Conservation (phyloP, 53 echinoderm and acorn worm genomes). For the Antedon mediterranea region DNA sequence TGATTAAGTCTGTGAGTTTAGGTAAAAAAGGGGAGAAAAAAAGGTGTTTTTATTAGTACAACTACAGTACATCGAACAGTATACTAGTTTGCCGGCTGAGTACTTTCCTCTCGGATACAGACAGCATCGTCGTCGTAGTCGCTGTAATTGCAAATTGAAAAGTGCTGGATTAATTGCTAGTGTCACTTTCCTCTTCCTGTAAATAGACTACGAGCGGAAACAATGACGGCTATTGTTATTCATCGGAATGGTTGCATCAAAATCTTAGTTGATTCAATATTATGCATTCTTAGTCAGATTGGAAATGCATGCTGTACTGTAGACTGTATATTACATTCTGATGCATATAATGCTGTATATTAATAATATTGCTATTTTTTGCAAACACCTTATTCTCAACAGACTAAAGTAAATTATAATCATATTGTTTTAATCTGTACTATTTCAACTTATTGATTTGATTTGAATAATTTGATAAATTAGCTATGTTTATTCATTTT, state of each 20-base stretch:
- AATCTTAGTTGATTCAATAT: not conserved
- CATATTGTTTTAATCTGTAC: too few species aligned
- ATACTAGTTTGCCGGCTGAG: not conserved
- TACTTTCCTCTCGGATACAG: not conserved
- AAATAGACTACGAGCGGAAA: not conserved
- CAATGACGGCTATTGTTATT: not conserved
- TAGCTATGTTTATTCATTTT: too few species aligned
- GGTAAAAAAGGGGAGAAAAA: not conserved
- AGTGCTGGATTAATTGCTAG: not conserved
- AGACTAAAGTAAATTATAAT: too few species aligned
- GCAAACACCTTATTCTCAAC: too few species aligned
- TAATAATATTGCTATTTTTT: too few species aligned
- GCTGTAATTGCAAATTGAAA: not conserved
- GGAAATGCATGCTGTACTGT: not conserved
- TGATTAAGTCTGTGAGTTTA: not conserved
- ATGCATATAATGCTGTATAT: too few species aligned
- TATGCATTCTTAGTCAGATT: not conserved
- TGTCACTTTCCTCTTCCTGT: not conserved
- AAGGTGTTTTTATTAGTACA: not conserved
- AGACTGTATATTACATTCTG: too few species aligned
- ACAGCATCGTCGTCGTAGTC: not conserved
- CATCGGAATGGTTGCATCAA: not conserved
- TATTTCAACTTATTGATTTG: too few species aligned
- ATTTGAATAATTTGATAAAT: too few species aligned
- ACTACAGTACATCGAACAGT: not conserved